These are phyloP conservation scores for Brachyhypopomus occidentalis DNA, from an alignment of 2,113 vertebrate genomes.

Conservation along the genomic window DNA sequence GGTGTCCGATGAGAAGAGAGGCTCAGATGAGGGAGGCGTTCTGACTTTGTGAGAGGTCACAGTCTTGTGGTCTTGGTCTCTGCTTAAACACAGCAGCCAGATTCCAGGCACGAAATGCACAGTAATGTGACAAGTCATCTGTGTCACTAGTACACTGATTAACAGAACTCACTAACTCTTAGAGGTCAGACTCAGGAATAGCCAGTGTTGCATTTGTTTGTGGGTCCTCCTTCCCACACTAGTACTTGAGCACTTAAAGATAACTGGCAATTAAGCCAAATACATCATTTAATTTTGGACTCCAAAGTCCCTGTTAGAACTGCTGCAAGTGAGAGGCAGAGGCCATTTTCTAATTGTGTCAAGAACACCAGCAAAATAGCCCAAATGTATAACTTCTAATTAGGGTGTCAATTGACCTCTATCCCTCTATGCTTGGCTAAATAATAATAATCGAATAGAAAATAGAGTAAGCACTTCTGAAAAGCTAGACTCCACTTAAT, in stretches of 20 bases:
- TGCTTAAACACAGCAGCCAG: constrained; percentile 52
- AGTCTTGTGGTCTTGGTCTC: constrained; percentile 15
- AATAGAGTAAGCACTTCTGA: constrained; percentile 30
- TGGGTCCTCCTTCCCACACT: not conserved
- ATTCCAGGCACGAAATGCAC: constrained; percentile 66
- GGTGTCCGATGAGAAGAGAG: constrained; percentile 4
- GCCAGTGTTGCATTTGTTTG: constrained; percentile 49
- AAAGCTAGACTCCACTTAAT: constrained; percentile 28
- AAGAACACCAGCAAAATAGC: not conserved
- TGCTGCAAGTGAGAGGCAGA: not conserved
- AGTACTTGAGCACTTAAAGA: not conserved
- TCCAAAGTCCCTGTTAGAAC: not conserved
- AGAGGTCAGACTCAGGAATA: constrained; percentile 53
- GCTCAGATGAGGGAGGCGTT: constrained; percentile 41
- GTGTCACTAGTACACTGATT: constrained; percentile 72
- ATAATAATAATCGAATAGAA: constrained; percentile 36
- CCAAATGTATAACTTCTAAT: not conserved
- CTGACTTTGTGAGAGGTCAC: constrained; percentile 65
- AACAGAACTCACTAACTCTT: constrained; percentile 65
- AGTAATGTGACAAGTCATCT: constrained; percentile 65
- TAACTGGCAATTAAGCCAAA: not conserved
- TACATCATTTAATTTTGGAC: constrained; percentile 5
- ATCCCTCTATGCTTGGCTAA: not conserved
- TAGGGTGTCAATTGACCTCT: not conserved
- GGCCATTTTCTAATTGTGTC: not conserved